phyloP scores from a whole-genome alignment of 2,888 invertebrate species.

The Odontothrips loti region DNA sequence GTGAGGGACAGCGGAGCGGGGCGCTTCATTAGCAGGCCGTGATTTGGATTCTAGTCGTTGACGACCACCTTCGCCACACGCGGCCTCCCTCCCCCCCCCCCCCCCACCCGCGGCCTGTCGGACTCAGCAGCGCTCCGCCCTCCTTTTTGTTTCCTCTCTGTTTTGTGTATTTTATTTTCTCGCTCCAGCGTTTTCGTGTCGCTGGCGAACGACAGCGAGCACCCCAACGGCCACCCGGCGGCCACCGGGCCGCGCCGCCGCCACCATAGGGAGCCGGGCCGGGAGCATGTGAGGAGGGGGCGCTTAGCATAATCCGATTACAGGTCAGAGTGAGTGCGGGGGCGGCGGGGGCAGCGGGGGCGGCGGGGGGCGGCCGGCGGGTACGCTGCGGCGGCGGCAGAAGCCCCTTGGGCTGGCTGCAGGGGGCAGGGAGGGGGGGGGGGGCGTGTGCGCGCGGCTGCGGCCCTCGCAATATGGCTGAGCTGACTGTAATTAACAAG shows the following conservation, averaged over 20 bases:
- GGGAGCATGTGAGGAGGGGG: constrained; percentile 4
- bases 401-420: background rate
- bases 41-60: background rate
- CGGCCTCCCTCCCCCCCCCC: background rate
- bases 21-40: background rate
- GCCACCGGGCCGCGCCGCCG: too few relatives aligned
- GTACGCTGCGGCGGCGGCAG: background rate
- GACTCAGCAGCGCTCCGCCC: background rate
- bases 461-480: background rate
- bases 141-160: background rate
- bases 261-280: too few relatives aligned
- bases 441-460: background rate
- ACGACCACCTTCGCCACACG: background rate
- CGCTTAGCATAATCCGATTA: constrained; percentile 22
- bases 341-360: background rate
- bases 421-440: too few relatives aligned
- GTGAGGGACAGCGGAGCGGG: too few relatives aligned
- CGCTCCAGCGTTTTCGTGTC: background rate
- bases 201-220: background rate
- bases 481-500: background rate
- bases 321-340: background rate
- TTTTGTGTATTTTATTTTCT: background rate
- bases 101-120: background rate
- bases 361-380: background rate
- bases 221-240: background rate